Percentiles rank a stretch among this genome's conserved stretches.
Evolutionary conservation across 1,140 invertebrate species (phyloP).

Genomic region (Plutomurus gul): DNA sequence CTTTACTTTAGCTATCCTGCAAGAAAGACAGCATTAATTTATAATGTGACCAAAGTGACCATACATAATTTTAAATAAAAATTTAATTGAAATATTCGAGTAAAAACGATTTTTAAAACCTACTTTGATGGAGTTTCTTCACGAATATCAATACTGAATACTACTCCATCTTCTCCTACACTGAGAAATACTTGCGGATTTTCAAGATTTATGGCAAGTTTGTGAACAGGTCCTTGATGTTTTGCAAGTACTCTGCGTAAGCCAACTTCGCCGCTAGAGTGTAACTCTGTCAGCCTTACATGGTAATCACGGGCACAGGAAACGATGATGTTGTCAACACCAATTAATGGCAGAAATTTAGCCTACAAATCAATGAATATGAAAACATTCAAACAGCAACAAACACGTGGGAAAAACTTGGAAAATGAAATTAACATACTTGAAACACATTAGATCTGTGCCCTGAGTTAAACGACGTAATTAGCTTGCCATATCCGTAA

Average conservation of each 20-base stretch:
- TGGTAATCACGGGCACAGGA: slow-evolving; percentile 86
- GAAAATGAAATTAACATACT: slow-evolving; percentile 60
- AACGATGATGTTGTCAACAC: slow-evolving; percentile 76
- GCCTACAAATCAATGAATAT: slow-evolving; percentile 59
- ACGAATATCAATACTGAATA: slow-evolving; percentile 81
- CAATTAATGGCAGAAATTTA: slow-evolving; percentile 70
- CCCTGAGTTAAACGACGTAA: slow-evolving; percentile 72
- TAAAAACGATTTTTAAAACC: slow-evolving; percentile 4
- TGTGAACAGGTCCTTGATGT: slow-evolving; percentile 76
- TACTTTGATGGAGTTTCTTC: slow-evolving; percentile 69
- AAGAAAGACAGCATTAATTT: slow-evolving; percentile 47
- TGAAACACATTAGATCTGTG: slow-evolving; percentile 90
- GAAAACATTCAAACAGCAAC: too few species aligned
- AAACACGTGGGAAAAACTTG: too few species aligned
- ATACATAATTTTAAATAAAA: not conserved
- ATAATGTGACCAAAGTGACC: not conserved
- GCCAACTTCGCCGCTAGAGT: slow-evolving; percentile 61
- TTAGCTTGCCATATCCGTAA: slow-evolving; percentile 73
- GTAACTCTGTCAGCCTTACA: slow-evolving; percentile 68
- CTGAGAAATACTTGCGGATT: slow-evolving; percentile 79
- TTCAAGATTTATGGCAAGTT: slow-evolving; percentile 73
- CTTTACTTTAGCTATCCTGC: slow-evolving; percentile 68
- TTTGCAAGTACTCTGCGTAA: slow-evolving; percentile 67
- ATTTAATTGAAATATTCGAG: not conserved
- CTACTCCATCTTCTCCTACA: slow-evolving; percentile 84